Evolutionary conservation across 2,797 vertebrate species (phyloP), one percentile per base, ranked within the genome.

Genomic region (Neopelma chrysocephalum): DNA sequence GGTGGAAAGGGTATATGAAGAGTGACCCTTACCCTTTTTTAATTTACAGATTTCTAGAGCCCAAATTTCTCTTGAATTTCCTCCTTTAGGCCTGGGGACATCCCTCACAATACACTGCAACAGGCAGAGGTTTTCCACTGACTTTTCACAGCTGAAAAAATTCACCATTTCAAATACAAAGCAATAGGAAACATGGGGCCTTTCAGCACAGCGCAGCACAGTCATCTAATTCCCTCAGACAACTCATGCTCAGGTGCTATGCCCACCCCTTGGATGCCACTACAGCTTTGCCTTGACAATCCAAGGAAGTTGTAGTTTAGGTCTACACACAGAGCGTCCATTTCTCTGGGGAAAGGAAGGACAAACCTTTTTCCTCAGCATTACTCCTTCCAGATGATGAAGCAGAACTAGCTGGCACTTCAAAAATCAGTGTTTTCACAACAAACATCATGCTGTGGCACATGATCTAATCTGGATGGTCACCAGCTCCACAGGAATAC

Each of bases 201-300:
- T 69, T 82, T 42, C 22, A 51, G n/a, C 0, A 0, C 11, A 34
- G 9, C 16, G 56, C 1, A 1, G 10, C 16, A 62, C 1, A 1
- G 25, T 54, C 25, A 32, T 22, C 25, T 54, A 0, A 29, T 76
- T 47, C 51, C 9, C 26, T 48, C 40, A 47, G 32, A 66, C 26
- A 80, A 23, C 15, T 73, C 15, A 11, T 14, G 9, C 42, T 51
- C 42, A 38, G 12, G 12, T 27, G 10, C 13, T 70, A 3, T 31
- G 12, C 18, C 40, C 38, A 81, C 4, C 0, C 20, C 54, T 61
- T 34, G 29, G 23, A 26, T 18, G 54, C 11, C 16, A 36, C 43
- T 29, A 43, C 10, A 62, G 25, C 18, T 81, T 73, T 93, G 43
- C 4, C 51, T 64, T 48, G 34, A 72, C 66, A 90, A 83, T 58